A percentile compares a stretch with the other conserved stretches of the same genome.
Evolutionary conservation across 53 echinoderm and acorn worm species (phyloP).

Genomic region (Hippasteria phrygiana): DNA sequence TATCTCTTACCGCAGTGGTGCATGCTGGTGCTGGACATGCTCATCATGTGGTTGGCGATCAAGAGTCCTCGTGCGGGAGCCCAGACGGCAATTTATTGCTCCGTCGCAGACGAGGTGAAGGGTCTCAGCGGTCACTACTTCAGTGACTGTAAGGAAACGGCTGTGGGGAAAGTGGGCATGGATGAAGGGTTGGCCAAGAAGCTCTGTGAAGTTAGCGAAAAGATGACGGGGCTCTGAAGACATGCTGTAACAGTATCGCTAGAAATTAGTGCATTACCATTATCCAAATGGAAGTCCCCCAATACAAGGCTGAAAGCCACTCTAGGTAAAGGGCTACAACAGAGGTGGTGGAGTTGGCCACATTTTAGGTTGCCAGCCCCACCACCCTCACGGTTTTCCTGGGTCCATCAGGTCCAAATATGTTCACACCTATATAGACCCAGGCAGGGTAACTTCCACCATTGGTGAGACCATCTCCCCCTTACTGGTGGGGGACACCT

Average conservation of each 20-base stretch:
- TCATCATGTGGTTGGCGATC: constrained; percentile 72
- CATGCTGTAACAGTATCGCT: background rate
- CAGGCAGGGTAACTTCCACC: no score
- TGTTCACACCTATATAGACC: no score
- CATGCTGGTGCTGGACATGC: constrained; percentile 43
- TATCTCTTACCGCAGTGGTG: constrained; percentile 52
- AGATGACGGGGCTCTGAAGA: constrained; percentile 67
- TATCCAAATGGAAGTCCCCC: no score
- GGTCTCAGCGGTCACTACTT: constrained; percentile 75
- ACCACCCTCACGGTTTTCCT: no score
- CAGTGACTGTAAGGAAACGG: constrained; percentile 66
- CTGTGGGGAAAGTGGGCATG: constrained; percentile 49
- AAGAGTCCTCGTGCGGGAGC: constrained; percentile 84
- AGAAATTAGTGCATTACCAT: background rate
- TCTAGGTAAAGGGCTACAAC: no score
- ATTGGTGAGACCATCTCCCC: no score
- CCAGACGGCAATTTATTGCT: constrained; percentile 76
- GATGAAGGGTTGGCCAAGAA: constrained; percentile 75
- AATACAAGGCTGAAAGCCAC: no score
- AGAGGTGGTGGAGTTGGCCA: no score
- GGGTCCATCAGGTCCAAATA: no score
- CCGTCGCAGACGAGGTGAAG: constrained; percentile 70
- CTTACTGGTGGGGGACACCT: no score
- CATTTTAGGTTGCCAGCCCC: no score
- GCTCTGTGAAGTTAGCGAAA: constrained; percentile 85